Conservation (phyloP, 2,797 vertebrate species). For the Anisognathus igniventris region DNA sequence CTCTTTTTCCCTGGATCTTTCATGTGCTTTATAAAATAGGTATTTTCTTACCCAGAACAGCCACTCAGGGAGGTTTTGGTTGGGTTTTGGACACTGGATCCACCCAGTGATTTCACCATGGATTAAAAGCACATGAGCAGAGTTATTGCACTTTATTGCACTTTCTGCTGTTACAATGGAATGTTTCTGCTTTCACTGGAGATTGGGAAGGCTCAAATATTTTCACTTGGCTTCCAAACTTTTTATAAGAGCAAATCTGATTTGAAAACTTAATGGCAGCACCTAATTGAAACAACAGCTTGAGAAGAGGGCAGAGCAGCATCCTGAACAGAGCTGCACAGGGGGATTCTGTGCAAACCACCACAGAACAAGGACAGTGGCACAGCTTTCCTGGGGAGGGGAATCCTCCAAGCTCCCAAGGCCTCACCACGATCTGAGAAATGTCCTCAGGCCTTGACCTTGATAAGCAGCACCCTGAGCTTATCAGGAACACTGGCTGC, state of each 20-base stretch:
- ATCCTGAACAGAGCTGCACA: not conserved
- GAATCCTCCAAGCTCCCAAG: not conserved
- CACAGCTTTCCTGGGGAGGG: not conserved
- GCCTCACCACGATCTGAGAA: not conserved
- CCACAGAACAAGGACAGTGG: not conserved
- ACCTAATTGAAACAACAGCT: not conserved
- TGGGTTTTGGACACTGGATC: not conserved
- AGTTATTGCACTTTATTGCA: not conserved
- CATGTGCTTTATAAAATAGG: not conserved
- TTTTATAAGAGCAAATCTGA: not conserved
- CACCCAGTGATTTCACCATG: not conserved
- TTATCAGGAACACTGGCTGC: not conserved
- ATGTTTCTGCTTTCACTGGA: not conserved
- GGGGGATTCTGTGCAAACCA: not conserved
- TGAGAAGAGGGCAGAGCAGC: not conserved
- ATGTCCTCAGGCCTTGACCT: not conserved
- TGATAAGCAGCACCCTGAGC: not conserved
- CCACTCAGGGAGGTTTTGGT: not conserved
- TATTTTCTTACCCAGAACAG: not conserved
- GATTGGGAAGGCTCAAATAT: not conserved
- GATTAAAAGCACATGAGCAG: not conserved
- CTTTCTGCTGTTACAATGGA: not conserved
- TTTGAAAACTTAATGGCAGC: not conserved
- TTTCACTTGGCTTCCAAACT: not conserved
- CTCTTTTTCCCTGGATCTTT: not conserved